phyloP scores from a whole-genome alignment of 2,888 invertebrate species.

The Dorcus hopei region DNA sequence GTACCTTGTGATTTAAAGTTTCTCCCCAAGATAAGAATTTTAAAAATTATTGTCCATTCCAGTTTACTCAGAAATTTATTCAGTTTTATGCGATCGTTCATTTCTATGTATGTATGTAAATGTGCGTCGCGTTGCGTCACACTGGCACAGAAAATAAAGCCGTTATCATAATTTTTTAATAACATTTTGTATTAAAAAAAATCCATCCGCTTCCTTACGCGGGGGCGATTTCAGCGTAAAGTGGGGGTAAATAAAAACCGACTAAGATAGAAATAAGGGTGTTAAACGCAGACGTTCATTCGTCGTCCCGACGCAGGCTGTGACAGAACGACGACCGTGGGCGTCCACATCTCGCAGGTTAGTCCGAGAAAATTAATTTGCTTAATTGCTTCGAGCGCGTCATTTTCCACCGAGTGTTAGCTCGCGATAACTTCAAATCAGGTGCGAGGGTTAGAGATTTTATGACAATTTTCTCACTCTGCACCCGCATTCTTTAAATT shows the following conservation, averaged over 20 bases:
- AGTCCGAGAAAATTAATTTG: slow-evolving; percentile 7
- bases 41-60: too few relatives aligned
- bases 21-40: too few relatives aligned
- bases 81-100: too few relatives aligned
- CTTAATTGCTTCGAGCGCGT: not conserved
- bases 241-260: not conserved
- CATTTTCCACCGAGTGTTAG: too few relatives aligned
- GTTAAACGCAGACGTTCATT: slow-evolving; percentile 28
- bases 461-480: not conserved
- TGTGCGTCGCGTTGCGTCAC: too few relatives aligned
- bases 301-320: slow-evolving; percentile 37
- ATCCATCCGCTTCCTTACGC: not conserved
- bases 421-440: too few relatives aligned
- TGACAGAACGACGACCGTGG: slow-evolving; percentile 30
- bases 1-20: too few relatives aligned
- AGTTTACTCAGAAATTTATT: too few relatives aligned
- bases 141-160: not conserved
- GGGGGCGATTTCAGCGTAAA: not conserved
- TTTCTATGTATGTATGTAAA: too few relatives aligned
- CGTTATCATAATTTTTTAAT: not conserved
- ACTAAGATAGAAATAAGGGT: slow-evolving; percentile 12
- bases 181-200: not conserved
- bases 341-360: slow-evolving; percentile 29
- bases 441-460: too few relatives aligned
- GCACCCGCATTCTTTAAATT: not conserved